Conservation (phyloP, 2,797 vertebrate species). For the Anisognathus igniventris region DNA sequence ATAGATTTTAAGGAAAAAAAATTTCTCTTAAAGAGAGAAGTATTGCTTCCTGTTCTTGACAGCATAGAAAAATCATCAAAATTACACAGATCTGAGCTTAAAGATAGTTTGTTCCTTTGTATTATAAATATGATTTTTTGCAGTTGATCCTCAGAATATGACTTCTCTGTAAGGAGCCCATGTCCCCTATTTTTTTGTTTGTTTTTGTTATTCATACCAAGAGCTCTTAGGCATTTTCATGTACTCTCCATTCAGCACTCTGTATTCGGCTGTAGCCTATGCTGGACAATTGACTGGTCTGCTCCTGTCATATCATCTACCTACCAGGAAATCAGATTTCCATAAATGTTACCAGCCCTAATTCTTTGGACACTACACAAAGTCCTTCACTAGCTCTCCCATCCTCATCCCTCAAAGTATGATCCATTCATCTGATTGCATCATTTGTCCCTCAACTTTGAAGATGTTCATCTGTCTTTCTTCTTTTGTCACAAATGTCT, state of each 20-base stretch:
- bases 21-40: neutral
- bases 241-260: neutral
- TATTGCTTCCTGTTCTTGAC: neutral
- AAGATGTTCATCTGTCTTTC: neutral
- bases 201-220: neutral
- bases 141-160: neutral
- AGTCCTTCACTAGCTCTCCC: neutral
- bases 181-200: neutral
- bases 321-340: neutral
- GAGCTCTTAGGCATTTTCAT: neutral
- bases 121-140: neutral
- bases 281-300: neutral
- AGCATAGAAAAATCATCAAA: neutral
- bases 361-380: neutral
- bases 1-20: neutral
- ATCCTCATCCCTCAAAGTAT: accelerated
- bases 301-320: neutral
- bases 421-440: neutral
- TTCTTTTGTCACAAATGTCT: neutral
- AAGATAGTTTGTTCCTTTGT: neutral
- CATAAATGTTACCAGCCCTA: neutral
- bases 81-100: neutral
- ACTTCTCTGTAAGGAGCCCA: neutral
- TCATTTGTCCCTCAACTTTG: neutral
- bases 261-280: neutral